Base-by-base conservation (phyloP, 2,888 invertebrate species). In the Drosophila emarginata region DNA sequence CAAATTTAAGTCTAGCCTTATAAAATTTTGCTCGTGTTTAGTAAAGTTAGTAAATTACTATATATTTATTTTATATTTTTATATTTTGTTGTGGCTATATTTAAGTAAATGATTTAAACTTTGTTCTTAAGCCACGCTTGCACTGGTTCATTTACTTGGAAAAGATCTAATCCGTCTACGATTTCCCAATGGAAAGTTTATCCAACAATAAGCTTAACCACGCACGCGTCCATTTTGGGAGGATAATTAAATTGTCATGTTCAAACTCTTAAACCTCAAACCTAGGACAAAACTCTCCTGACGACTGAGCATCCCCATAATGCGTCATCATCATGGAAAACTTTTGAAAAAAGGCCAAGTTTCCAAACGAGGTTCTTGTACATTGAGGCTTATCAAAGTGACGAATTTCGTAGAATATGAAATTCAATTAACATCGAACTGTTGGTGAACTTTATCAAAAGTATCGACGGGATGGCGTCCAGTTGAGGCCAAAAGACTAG, bases 341-440 rank as follows among this genome's bases (percentile, higher is more conserved):
- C 53, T 80, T 81, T 67, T 51, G 32, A 32, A 12, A 52, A 58
- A 56, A 12, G 56, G 18, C 28, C 52, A 79, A 79, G 51, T 77
- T 79, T 72, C 59, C 37, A 56, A 72, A 67, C 72, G 70, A 75
- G 75, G 72, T 79, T 67, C 26, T 62, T 67, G 60, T 63, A 26
- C 64, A 54, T 57, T 67, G 61, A 75, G 67, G 80, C 75, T 78
- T 67, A 78, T 74, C 64, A 78, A 82, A 77, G 78, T 79, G 80
- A 67, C 78, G 78, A 79, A 75, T 75, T 82, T 74, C 80, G 71
- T 73, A 79, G 82, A 67, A 79, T 66, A 76, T 81, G 77, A 79
- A 79, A 79, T 79, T 81, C 81, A 81, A 79, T 79, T 79, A 81
- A 81, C 82, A 79, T 72, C 71, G 79, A 77, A 77, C 77, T 67